These are phyloP conservation scores for Anguilla megastoma DNA, from an alignment of 2,797 vertebrate species.

Conservation along the genomic window DNA sequence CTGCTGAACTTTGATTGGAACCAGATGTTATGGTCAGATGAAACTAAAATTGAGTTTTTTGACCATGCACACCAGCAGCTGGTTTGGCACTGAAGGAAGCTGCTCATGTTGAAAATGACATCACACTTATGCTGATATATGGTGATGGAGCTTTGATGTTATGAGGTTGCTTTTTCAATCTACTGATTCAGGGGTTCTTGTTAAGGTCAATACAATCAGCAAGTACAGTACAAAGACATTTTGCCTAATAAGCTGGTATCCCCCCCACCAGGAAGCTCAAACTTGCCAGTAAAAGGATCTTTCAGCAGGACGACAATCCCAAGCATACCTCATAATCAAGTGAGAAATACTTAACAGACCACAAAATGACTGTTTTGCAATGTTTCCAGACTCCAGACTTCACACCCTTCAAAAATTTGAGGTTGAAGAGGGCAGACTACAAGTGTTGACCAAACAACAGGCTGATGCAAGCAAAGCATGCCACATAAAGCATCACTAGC, in stretches of 20 bases:
- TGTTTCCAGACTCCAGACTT: too few relatives aligned
- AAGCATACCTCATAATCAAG: not conserved
- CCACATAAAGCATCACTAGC: not conserved
- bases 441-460: not conserved
- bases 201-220: not conserved
- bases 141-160: too few relatives aligned
- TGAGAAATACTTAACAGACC: not conserved
- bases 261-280: not conserved
- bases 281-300: not conserved
- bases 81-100: too few relatives aligned
- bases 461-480: not conserved
- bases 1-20: too few relatives aligned
- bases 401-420: not conserved
- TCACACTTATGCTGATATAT: too few relatives aligned
- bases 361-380: not conserved
- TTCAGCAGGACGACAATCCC: not conserved
- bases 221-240: not conserved
- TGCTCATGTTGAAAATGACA: too few relatives aligned
- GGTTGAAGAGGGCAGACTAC: not conserved
- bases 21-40: too few relatives aligned
- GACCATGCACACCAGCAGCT: too few relatives aligned
- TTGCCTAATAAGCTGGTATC: not conserved
- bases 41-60: too few relatives aligned
- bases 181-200: too few relatives aligned
- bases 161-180: too few relatives aligned